Percentiles rank a stretch among this genome's conserved stretches.
Conservation (phyloP, 2,113 vertebrate species). For the Gorsachius goisagi region DNA sequence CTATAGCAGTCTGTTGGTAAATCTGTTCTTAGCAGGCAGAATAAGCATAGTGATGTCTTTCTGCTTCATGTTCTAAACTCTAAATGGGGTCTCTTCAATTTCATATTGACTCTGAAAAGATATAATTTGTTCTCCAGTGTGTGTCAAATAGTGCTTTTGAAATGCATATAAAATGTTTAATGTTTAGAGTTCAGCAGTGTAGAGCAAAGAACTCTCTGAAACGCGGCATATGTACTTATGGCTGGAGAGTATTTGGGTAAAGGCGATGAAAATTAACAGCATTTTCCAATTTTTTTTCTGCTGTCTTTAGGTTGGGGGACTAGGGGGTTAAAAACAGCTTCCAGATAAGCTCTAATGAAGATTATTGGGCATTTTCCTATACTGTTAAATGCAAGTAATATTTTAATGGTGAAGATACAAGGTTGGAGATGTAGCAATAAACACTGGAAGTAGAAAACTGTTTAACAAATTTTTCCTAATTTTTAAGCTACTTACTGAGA, state of each 20-base stretch:
- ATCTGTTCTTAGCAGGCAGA: not conserved
- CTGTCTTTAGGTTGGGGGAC: not conserved
- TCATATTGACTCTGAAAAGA: not conserved
- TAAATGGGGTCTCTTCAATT: not conserved
- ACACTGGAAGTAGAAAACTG: not conserved
- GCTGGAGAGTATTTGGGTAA: not conserved
- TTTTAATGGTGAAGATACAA: not conserved
- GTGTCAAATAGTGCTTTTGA: not conserved
- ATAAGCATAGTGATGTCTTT: not conserved
- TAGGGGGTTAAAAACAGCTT: not conserved
- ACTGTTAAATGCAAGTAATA: not conserved
- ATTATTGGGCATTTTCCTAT: not conserved
- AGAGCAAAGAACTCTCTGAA: not conserved
- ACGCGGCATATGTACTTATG: fast-evolving
- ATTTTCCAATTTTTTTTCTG: fast-evolving
- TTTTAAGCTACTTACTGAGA: not conserved
- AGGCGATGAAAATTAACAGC: not conserved
- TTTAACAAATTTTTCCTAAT: not conserved
- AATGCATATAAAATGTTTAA: not conserved
- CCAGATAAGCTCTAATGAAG: not conserved
- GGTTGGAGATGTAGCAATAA: not conserved
- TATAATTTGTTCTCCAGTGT: not conserved
- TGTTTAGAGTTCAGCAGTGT: not conserved
- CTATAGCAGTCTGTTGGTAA: not conserved
- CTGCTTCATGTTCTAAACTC: not conserved